Percentiles rank a stretch among this genome's conserved stretches.
Conservation (phyloP, 2,113 vertebrate genomes). For the Morone saxatilis region DNA sequence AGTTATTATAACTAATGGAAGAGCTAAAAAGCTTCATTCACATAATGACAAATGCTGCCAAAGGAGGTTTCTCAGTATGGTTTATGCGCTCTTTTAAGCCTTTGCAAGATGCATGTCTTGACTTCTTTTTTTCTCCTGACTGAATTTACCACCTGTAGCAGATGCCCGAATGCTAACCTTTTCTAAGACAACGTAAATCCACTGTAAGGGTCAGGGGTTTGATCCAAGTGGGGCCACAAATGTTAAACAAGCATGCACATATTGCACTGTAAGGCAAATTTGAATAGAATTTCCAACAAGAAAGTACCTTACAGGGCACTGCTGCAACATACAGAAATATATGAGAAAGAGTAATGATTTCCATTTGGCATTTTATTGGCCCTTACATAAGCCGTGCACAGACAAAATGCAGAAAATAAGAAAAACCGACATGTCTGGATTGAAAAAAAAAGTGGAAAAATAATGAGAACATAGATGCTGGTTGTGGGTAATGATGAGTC, state of each 20-base stretch:
- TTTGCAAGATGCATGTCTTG: not conserved
- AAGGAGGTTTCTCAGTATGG: not conserved
- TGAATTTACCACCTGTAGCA: not conserved
- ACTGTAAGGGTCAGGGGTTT: not conserved
- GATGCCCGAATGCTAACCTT: not conserved
- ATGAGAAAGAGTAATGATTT: slow-evolving; percentile 58
- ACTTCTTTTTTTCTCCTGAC: not conserved
- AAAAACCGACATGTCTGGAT: slow-evolving; percentile 59
- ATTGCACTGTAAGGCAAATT: not conserved
- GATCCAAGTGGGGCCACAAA: not conserved
- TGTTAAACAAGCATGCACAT: not conserved
- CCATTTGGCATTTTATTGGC: slow-evolving; percentile 66
- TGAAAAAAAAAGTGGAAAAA: slow-evolving; percentile 55
- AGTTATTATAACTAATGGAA: not conserved
- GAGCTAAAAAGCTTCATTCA: not conserved
- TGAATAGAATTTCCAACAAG: slow-evolving; percentile 10
- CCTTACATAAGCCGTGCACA: slow-evolving; percentile 36
- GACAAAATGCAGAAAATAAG: slow-evolving; percentile 59
- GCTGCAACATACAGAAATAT: slow-evolving; percentile 50
- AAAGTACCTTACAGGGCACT: slow-evolving; percentile 7
- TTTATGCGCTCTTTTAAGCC: not conserved
- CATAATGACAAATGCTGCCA: not conserved
- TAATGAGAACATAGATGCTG: slow-evolving; percentile 62
- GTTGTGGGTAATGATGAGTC: slow-evolving; percentile 73
- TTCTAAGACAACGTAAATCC: not conserved